phyloP scores from a whole-genome alignment of 1,140 invertebrate genomes.

The Papilio polytes region DNA sequence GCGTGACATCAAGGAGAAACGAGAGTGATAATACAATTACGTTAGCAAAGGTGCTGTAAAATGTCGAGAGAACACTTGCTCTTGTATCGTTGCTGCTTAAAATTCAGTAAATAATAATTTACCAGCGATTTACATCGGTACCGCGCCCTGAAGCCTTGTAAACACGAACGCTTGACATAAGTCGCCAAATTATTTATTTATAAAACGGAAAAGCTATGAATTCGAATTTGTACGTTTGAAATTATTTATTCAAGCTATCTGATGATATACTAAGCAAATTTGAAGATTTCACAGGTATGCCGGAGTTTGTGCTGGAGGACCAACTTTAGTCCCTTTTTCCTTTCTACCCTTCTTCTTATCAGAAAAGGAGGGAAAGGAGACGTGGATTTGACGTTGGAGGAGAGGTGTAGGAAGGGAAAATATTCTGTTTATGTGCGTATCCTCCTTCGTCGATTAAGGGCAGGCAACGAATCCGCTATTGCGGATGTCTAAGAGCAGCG shows the following conservation, averaged over 20 bases:
- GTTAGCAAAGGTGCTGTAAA: conserved; percentile 8
- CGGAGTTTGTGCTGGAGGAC: too few species aligned
- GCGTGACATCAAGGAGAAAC: not conserved
- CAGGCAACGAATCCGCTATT: too few species aligned
- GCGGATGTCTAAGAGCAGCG: too few species aligned
- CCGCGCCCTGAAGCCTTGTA: not conserved
- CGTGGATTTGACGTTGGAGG: too few species aligned
- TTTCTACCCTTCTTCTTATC: too few species aligned
- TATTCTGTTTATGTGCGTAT: too few species aligned
- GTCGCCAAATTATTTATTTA: not conserved
- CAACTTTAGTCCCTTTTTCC: too few species aligned
- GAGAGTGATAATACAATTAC: conserved; percentile 22
- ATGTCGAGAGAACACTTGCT: conserved; percentile 10
- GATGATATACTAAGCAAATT: not conserved
- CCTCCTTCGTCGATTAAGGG: too few species aligned
- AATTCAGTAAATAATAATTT: conserved; percentile 12
- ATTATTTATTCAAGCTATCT: not conserved
- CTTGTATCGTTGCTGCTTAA: not conserved
- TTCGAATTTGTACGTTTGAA: not conserved
- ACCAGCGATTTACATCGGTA: conserved; percentile 16
- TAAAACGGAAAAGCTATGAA: not conserved
- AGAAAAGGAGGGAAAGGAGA: too few species aligned
- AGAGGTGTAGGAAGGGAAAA: too few species aligned
- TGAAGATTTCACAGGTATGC: not conserved
- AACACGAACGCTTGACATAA: conserved; percentile 7